Conservation (phyloP, 1,140 invertebrate species). For the Drosophila nikananu region DNA sequence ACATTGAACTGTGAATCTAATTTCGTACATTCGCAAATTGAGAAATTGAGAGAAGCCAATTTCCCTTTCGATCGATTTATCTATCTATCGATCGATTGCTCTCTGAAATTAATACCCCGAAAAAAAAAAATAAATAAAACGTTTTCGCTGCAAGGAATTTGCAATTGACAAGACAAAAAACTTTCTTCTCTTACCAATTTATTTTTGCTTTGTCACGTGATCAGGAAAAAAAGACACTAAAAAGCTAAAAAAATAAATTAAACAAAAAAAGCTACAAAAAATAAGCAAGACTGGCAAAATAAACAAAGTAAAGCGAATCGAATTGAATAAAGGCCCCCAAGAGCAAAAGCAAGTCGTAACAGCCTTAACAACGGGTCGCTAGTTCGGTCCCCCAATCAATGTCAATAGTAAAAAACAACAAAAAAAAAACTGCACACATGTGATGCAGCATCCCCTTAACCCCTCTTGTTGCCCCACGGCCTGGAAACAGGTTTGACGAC, state of each 20-base stretch:
- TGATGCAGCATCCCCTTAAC: conserved; percentile 7
- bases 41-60: conserved; percentile 1
- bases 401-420: conserved; percentile 53
- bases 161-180: conserved; percentile 1
- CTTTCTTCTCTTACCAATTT: conserved; percentile 29
- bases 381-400: conserved; percentile 54
- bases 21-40: conserved; percentile 6
- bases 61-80: conserved; percentile 19
- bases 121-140: background rate
- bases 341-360: conserved; percentile 4
- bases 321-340: conserved; percentile 16
- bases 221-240: background rate
- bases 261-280: background rate
- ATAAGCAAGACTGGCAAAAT: background rate
- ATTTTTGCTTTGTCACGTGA: conserved; percentile 39
- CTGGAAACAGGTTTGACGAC: conserved; percentile 57
- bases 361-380: conserved; percentile 49
- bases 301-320: conserved; percentile 2
- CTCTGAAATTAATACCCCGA: conserved; percentile 25
- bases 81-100: conserved; percentile 2
- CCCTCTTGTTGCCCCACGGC: background rate
- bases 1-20: conserved; percentile 19
- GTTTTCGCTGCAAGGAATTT: conserved; percentile 22
- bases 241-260: background rate
- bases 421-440: conserved; percentile 45